Evolutionary conservation across 1,140 invertebrate genomes (phyloP).

Genomic region (Vanessa tameamea): DNA sequence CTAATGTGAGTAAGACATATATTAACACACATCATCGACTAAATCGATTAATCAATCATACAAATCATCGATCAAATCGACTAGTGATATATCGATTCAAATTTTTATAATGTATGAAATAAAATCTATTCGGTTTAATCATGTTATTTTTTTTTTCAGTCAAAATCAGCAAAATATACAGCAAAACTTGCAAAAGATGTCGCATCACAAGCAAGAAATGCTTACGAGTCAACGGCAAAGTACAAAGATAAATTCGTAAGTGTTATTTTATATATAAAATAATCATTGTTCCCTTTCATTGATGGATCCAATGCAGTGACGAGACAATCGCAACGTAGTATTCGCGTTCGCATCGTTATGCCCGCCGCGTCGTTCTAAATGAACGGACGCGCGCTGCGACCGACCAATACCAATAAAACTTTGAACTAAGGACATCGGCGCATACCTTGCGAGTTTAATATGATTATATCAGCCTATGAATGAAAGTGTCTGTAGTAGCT

Average conservation of each 20-base stretch:
- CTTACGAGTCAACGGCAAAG: constrained; percentile 45
- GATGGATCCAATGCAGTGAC: constrained; percentile 48
- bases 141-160: constrained; percentile 52
- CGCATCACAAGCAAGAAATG: constrained; percentile 54
- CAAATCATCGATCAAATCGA: background rate
- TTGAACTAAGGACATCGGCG: constrained; percentile 59
- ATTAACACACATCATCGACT: background rate
- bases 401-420: constrained; percentile 72
- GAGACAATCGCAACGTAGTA: constrained; percentile 68
- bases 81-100: background rate
- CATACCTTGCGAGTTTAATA: constrained; percentile 61
- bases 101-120: background rate
- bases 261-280: constrained; percentile 43
- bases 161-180: constrained; percentile 50
- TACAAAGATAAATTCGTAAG: constrained; percentile 73
- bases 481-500: constrained; percentile 34
- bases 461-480: constrained; percentile 67
- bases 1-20: constrained; percentile 51
- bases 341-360: constrained; percentile 70
- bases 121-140: background rate
- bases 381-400: constrained; percentile 71
- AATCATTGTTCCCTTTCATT: constrained; percentile 67
- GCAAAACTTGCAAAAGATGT: constrained; percentile 52
- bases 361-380: constrained; percentile 75
- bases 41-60: background rate